Percentiles rank a stretch among this genome's conserved stretches.
phyloP scores from a whole-genome alignment of 2,797 vertebrate species.

The Mareca penelope region DNA sequence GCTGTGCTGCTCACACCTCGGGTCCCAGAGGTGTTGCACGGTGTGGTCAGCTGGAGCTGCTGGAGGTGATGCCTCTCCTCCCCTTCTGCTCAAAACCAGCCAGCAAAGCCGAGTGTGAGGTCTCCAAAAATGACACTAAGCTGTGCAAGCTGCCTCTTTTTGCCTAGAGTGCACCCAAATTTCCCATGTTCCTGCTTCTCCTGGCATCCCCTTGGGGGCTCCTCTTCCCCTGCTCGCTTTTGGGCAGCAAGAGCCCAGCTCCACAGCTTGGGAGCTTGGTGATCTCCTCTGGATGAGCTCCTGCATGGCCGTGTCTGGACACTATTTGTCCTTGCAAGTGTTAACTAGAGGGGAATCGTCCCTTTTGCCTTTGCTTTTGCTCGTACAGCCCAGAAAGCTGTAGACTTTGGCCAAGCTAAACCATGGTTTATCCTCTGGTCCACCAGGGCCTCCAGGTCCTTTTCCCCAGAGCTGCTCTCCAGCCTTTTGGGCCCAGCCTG shows the following conservation, averaged over 20 bases:
- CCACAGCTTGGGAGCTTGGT: not conserved
- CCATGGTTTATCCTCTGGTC: too few species aligned
- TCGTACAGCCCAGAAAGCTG: not conserved
- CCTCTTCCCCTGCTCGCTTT: not conserved
- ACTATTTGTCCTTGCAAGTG: not conserved
- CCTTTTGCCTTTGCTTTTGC: not conserved
- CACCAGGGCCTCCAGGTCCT: not conserved
- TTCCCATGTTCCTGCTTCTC: not conserved
- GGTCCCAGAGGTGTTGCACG: too few species aligned
- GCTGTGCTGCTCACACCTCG: not conserved
- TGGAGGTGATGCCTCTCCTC: not conserved
- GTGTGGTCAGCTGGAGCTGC: not conserved
- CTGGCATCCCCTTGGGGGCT: not conserved
- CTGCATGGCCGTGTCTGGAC: not conserved
- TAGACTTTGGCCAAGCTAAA: not conserved
- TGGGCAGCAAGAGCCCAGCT: not conserved
- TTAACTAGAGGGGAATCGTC: not conserved
- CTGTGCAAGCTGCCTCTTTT: fast-evolving
- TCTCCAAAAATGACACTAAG: not conserved
- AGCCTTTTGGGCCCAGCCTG: not conserved
- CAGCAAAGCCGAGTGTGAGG: not conserved
- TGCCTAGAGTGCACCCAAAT: fast-evolving
- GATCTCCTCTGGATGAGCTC: not conserved
- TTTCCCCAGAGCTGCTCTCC: not conserved
- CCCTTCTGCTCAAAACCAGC: not conserved